Base-by-base conservation (phyloP, 2,888 invertebrate species). In the Spodoptera littoralis region DNA sequence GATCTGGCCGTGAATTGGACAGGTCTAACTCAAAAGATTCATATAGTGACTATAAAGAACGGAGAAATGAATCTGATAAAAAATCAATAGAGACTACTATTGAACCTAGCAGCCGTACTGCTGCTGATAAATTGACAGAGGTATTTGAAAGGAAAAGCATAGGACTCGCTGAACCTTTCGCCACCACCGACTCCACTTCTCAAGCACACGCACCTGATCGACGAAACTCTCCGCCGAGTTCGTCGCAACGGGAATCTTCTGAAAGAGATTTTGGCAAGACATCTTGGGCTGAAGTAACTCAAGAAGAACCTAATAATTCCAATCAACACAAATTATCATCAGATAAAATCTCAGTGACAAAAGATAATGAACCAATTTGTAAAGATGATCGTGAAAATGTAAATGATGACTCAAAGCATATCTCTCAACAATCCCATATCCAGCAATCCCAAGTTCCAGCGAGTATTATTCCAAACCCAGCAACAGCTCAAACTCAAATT, bases 61-160 rank as follows among this genome's bases (percentile, higher is more conserved):
- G 94, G 74, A 92, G 95, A 82, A 89, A 89, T 73, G 96, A 96
- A 49, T 85, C 92, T 56, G 92, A 94, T 42, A 91, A 93, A 57
- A 95, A 95, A 71, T 79, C 88, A 27, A 76, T 87, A 51, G 94
- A 94, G 60, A 84, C 83, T 42, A 73, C 84, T 58, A 87, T 90
- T 69, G 92, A 93, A 71, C 86, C 88, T 55, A 88, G 88, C 70
- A 92, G 90, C 72, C 88, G 92, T 79, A 92, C 93, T 63, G 93
- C 93, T 64, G 94, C 93, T 65, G 95, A 95, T 70, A 94, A 95
- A 81, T 82, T 94, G 54, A 90, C 91, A 51, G 95, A 95, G 84
- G 94, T 93, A 60, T 95, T 95, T 83, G 95, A 95, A 83, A 88
- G 95, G 62, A 95, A 91, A 83, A 93, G 92, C 79, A 90, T 91